Evolutionary conservation across 2,888 invertebrate genomes (phyloP).

Genomic region (Pristionchus exspectatus): DNA sequence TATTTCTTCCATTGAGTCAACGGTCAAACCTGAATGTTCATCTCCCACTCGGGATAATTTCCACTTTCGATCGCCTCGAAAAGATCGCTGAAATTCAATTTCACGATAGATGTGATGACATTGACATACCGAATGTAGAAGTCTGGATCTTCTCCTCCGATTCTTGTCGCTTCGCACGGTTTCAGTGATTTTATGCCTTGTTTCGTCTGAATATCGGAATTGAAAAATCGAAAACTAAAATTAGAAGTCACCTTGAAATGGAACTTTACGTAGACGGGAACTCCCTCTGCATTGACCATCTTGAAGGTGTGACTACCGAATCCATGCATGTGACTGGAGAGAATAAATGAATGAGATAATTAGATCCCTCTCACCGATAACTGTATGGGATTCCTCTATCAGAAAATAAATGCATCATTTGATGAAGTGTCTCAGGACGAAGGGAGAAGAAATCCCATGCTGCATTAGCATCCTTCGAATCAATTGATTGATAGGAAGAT

Average conservation of each 20-base stretch:
- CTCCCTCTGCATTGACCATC: constrained; percentile 74
- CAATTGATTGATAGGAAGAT: background rate
- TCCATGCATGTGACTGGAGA: constrained; percentile 74
- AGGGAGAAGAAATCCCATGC: constrained; percentile 74
- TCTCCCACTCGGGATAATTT: constrained; percentile 81
- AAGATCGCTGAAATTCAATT: constrained; percentile 73
- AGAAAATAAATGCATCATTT: constrained; percentile 79
- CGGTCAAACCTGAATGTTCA: constrained; percentile 80
- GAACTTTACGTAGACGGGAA: constrained; percentile 77
- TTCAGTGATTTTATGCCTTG: constrained; percentile 76
- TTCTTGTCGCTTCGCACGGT: constrained; percentile 63
- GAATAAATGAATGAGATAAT: constrained; percentile 60
- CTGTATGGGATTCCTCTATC: constrained; percentile 80
- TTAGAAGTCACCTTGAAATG: constrained; percentile 72
- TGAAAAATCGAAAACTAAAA: no score
- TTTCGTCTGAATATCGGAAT: constrained; percentile 63
- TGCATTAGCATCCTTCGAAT: constrained; percentile 67
- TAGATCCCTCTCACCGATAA: constrained; percentile 64
- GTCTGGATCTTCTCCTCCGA: constrained; percentile 79
- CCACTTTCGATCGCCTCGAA: constrained; percentile 80
- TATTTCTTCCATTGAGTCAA: no score
- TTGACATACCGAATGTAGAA: constrained; percentile 75
- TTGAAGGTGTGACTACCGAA: constrained; percentile 78
- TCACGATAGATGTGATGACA: background rate
- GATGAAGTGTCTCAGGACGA: constrained; percentile 76